Percentiles rank a stretch among this genome's conserved stretches.
phyloP scores from a whole-genome alignment of 2,888 invertebrate species.

The Epistrophe grossulariae region DNA sequence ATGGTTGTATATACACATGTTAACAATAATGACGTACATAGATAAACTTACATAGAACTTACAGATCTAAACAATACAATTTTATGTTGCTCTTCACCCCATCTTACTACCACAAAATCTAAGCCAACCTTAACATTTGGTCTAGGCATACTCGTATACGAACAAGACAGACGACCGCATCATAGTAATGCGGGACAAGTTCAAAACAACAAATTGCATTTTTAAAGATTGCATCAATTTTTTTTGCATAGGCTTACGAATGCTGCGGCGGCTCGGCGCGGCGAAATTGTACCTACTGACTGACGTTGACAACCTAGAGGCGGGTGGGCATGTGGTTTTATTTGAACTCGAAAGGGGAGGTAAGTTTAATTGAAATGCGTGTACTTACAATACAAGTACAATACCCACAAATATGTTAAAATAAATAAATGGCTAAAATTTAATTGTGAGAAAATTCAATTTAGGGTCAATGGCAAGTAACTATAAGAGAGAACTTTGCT shows the following conservation, averaged over 20 bases:
- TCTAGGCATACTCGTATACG: slow-evolving; percentile 10
- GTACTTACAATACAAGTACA: background rate
- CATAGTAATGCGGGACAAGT: slow-evolving; percentile 65
- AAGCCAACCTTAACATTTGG: slow-evolving; percentile 54
- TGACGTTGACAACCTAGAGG: slow-evolving; percentile 64
- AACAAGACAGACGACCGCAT: slow-evolving; percentile 42
- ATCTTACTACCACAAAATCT: background rate
- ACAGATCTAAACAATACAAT: slow-evolving; percentile 47
- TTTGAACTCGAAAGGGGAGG: slow-evolving; percentile 59
- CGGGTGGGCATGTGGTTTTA: slow-evolving; percentile 21
- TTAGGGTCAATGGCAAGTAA: slow-evolving; percentile 73
- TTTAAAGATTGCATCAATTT: slow-evolving; percentile 58
- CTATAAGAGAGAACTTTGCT: slow-evolving; percentile 33
- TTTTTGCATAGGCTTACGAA: slow-evolving; percentile 30
- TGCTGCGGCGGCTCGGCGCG: background rate
- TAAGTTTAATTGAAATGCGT: slow-evolving; percentile 22
- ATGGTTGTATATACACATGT: slow-evolving; percentile 44
- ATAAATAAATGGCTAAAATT: slow-evolving; percentile 12
- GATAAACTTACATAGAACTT: slow-evolving; percentile 50
- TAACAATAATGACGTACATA: slow-evolving; percentile 69
- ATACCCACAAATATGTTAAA: slow-evolving; percentile 8
- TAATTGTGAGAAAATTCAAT: slow-evolving; percentile 64
- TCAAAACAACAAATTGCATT: slow-evolving; percentile 64
- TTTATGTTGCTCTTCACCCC: slow-evolving; percentile 49
- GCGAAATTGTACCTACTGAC: background rate